Evolutionary conservation across 2,888 invertebrate species (phyloP), one percentile per base, ranked within the genome.

Genomic region (Meandrusa payeni): DNA sequence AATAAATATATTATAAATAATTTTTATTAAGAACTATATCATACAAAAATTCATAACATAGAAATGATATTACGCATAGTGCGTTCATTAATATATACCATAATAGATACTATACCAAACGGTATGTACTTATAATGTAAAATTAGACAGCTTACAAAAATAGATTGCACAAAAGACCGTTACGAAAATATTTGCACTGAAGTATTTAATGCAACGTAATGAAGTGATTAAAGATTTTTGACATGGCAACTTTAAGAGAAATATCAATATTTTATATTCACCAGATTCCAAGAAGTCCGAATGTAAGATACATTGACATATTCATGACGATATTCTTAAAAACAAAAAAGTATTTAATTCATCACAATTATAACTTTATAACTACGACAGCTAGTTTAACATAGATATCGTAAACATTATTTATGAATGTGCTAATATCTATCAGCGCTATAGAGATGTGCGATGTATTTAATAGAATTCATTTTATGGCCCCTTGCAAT

Each of bases 1-100:
- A 78, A 77, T 78, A 77, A 81, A 78, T 77, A 77, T 77, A 57
- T 64, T 63, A 66, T 70, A 80, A 81, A 85, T 83, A 75, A 79
- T 76, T 59, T 62, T 71, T 33, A 43, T 64, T 79, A 81, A 67
- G 68, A 78, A 60, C 79, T 82, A 82, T 81, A 76, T 76, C 83
- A 76, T 83, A 83, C 82, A 86, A 77, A 43, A 85, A 81, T 77
- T 57, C 69, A 69, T 76, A 80, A 82, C 70, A 69, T 77, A 69
- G 64, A 81, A 76, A 77, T 80, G 75, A 83, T 83, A 79, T 79
- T 63, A 65, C 74, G 73, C 68, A 57, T 52, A 55, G 65, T 63
- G 55, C 61, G 57, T 56, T 61, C 61, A 56, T 56, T 52, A 55
- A 48, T 47, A n/a, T n/a, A n/a, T n/a, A n/a, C n/a, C n/a, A n/a